Percentiles rank a stretch among this genome's conserved stretches.
These are phyloP conservation scores for Paramisgurnus dabryanus DNA, from an alignment of 2,113 vertebrate species.

Conservation along the genomic window DNA sequence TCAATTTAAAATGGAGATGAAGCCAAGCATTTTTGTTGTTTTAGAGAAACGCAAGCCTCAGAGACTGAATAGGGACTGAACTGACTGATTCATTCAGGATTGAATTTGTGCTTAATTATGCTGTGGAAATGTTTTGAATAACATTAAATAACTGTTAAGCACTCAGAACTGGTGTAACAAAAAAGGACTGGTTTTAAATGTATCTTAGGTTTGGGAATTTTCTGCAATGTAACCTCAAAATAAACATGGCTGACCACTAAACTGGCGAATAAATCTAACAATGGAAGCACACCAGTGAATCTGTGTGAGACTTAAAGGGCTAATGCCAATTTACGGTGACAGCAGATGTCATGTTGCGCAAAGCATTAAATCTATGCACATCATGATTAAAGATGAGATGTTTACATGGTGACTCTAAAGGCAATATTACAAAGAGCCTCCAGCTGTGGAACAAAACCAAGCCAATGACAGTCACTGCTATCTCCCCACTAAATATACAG, in stretches of 20 bases:
- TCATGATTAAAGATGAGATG: constrained; percentile 38
- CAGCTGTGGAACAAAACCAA: constrained; percentile 8
- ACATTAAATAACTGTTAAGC: constrained; percentile 28
- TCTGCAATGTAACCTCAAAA: background rate
- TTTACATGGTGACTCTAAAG: constrained; percentile 18
- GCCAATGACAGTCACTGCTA: constrained; percentile 6
- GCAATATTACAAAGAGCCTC: background rate
- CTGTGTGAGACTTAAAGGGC: background rate
- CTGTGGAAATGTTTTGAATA: constrained; percentile 47
- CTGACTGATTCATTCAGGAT: constrained; percentile 39
- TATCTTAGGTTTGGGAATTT: background rate
- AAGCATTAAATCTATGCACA: constrained; percentile 35
- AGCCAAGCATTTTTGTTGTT: constrained; percentile 21
- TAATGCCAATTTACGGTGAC: constrained; percentile 31
- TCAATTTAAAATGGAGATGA: constrained; percentile 48
- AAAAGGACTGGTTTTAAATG: constrained; percentile 24
- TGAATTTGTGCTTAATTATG: constrained; percentile 39
- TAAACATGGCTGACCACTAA: constrained; percentile 14
- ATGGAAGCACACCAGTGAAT: background rate
- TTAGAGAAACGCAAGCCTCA: constrained; percentile 43
- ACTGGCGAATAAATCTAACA: constrained; percentile 6
- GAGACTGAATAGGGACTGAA: constrained; percentile 27
- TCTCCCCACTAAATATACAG: background rate
- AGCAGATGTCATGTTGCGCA: constrained; percentile 34
- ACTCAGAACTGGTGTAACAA: constrained; percentile 33